Percentiles rank a stretch among this genome's conserved stretches.
These are phyloP conservation scores for Oostethus manadensis DNA, from an alignment of 2,113 vertebrate genomes.

Conservation along the genomic window DNA sequence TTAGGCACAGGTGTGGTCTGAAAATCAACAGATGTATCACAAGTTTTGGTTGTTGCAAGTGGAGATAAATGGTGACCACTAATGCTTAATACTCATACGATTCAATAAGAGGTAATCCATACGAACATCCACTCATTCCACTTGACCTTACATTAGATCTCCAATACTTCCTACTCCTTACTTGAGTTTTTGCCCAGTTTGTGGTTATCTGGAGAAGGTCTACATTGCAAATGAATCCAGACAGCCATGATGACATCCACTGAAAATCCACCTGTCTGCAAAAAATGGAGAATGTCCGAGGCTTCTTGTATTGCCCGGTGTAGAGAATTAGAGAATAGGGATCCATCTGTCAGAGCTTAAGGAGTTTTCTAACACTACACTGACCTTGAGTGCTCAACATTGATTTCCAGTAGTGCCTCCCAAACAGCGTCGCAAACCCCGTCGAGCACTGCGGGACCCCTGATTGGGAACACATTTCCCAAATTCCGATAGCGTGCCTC, in stretches of 20 bases:
- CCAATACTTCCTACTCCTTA: slow-evolving; percentile 61
- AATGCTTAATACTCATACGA: too few relatives aligned
- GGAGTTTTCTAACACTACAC: slow-evolving; percentile 98
- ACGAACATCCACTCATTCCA: slow-evolving; percentile 70
- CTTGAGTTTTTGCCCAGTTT: slow-evolving; percentile 59
- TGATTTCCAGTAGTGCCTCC: slow-evolving; percentile 96
- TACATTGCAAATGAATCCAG: slow-evolving; percentile 62
- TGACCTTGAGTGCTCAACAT: slow-evolving; percentile 98
- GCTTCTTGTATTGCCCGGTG: slow-evolving; percentile 79
- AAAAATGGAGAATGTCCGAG: slow-evolving; percentile 79
- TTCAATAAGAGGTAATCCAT: slow-evolving; percentile 78
- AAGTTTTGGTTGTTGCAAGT: too few relatives aligned
- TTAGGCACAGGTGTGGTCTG: too few relatives aligned
- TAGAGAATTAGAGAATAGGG: slow-evolving; percentile 65
- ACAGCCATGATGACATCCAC: slow-evolving; percentile 66
- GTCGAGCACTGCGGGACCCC: slow-evolving; percentile 85
- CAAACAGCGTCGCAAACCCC: slow-evolving; percentile 89
- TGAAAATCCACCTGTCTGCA: slow-evolving; percentile 60
- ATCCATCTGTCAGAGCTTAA: slow-evolving; percentile 94
- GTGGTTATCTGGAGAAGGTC: slow-evolving; percentile 57
- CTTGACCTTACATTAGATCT: slow-evolving; percentile 76
- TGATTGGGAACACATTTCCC: slow-evolving; percentile 98
- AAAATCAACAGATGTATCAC: too few relatives aligned
- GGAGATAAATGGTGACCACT: too few relatives aligned
- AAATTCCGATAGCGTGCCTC: slow-evolving; percentile 96